Conservation (phyloP, 2,888 invertebrate species). For the Drosophila fungiperda region DNA sequence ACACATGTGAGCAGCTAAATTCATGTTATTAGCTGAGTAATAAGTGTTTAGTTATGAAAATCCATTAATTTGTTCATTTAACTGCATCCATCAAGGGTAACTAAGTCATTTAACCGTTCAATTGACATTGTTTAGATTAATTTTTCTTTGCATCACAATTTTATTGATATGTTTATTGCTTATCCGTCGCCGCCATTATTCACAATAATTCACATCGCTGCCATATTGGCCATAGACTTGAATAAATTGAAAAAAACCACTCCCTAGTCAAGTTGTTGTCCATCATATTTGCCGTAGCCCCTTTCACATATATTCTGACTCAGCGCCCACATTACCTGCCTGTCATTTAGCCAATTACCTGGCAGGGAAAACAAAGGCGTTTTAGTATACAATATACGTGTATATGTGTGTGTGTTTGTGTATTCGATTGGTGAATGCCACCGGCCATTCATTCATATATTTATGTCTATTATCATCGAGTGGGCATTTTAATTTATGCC, state of each 20-base stretch:
- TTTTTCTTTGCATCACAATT: conserved; percentile 1
- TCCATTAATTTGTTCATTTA: conserved; percentile 19
- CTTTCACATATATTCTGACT: conserved; percentile 45
- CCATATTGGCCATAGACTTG: neutral
- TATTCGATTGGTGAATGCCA: conserved; percentile 53
- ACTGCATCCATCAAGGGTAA: neutral
- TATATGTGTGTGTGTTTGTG: neutral
- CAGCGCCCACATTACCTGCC: conserved; percentile 59
- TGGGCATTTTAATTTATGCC: conserved; percentile 54
- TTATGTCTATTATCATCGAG: conserved; percentile 54
- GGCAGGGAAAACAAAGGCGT: conserved; percentile 64
- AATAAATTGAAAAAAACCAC: conserved; percentile 1
- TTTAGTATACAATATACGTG: conserved; percentile 12
- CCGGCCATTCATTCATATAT: conserved; percentile 73
- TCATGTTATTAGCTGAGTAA: conserved; percentile 34
- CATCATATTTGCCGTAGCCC: conserved; percentile 32
- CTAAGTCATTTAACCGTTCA: conserved; percentile 1
- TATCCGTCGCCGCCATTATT: neutral
- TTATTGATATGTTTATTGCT: conserved; percentile 19
- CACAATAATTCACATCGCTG: neutral
- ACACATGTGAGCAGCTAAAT: conserved; percentile 47
- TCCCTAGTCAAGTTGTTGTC: conserved; percentile 25
- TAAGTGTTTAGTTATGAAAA: conserved; percentile 38
- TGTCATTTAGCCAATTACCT: conserved; percentile 76
- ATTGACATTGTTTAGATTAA: neutral